Percentiles rank a stretch among this genome's conserved stretches.
Evolutionary conservation across 2,888 invertebrate species (phyloP).

Genomic region (Saturnia japonica): DNA sequence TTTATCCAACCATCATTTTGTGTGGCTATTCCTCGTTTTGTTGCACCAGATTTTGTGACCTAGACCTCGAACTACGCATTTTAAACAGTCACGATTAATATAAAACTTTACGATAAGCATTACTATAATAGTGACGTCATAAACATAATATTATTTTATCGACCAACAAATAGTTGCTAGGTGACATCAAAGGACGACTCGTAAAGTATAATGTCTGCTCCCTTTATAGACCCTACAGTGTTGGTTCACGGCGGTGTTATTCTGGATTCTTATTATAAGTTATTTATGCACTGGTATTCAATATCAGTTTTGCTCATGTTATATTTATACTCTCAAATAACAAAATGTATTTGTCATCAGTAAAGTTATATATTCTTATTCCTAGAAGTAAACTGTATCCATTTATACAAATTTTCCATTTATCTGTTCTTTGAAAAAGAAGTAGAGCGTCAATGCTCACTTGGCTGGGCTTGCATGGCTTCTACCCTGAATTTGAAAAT

Average conservation of each 20-base stretch:
- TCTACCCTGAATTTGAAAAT: no score
- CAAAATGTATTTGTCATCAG: no score
- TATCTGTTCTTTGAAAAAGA: no score
- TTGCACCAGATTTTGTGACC: no score
- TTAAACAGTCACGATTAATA: neutral
- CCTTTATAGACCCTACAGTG: constrained; percentile 20
- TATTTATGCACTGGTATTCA: neutral
- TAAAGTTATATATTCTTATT: no score
- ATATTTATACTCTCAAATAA: no score
- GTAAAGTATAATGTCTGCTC: constrained; percentile 21
- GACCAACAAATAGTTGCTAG: constrained; percentile 18
- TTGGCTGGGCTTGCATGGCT: no score
- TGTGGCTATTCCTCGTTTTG: no score
- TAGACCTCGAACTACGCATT: neutral
- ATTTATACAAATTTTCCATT: no score
- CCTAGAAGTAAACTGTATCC: no score
- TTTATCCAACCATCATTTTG: no score
- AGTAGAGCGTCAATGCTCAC: no score
- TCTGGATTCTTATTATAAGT: constrained; percentile 6
- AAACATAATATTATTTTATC: constrained; percentile 16
- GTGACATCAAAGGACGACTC: constrained; percentile 17
- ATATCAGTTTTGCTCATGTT: neutral
- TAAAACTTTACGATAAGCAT: neutral
- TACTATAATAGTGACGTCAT: constrained; percentile 5
- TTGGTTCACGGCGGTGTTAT: constrained; percentile 10